phyloP scores from a whole-genome alignment of 2,888 invertebrate genomes.

The Allolobophora icterica region DNA sequence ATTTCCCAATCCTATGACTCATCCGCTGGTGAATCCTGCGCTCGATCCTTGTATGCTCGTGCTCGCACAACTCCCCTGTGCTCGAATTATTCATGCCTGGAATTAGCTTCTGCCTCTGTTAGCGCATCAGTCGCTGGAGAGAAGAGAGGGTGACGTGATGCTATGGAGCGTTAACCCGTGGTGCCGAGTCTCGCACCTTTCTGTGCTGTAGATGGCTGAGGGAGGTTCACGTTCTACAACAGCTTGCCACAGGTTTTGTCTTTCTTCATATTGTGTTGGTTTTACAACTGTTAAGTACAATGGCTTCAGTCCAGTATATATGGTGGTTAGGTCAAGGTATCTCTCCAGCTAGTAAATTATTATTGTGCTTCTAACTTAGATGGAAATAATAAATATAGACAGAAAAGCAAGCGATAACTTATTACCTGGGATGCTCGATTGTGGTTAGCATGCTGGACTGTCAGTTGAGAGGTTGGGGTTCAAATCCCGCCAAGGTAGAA shows the following conservation, averaged over 20 bases:
- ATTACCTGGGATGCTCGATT: too few species aligned
- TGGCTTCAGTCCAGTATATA: background rate
- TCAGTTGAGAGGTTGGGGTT: too few species aligned
- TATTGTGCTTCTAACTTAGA: too few species aligned
- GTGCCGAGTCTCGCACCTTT: background rate
- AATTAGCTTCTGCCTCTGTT: background rate
- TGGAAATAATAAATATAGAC: too few species aligned
- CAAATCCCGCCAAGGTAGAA: too few species aligned
- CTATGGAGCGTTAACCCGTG: background rate
- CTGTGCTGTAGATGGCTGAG: background rate
- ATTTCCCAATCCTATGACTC: background rate
- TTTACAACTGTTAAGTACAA: background rate
- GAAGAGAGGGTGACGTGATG: background rate
- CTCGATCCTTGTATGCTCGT: background rate
- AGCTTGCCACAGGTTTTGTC: background rate
- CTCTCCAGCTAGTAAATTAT: too few species aligned
- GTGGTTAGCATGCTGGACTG: too few species aligned
- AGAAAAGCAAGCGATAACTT: background rate
- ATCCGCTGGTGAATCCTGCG: background rate
- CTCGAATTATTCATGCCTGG: conserved; percentile 11
- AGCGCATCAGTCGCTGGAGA: background rate
- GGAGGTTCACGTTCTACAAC: background rate
- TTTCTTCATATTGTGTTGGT: background rate
- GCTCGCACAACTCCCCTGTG: background rate
- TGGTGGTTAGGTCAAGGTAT: background rate